Evolutionary conservation across 1,140 invertebrate genomes (phyloP).

Genomic region (honey bee (Apis mellifera)): DNA sequence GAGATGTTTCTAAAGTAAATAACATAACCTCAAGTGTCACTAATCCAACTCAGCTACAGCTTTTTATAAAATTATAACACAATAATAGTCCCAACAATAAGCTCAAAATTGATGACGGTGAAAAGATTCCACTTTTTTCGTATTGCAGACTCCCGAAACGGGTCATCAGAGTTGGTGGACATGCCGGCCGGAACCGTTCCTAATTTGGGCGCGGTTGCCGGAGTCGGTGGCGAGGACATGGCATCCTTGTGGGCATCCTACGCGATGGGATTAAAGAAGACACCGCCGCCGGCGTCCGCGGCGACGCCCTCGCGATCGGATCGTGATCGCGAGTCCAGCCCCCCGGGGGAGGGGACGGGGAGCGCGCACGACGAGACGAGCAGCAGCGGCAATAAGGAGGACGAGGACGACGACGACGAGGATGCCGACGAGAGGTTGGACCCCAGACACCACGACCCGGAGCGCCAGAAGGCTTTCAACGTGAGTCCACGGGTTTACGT

Average conservation of each 20-base stretch:
- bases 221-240: conserved; percentile 84
- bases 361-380: conserved; percentile 94
- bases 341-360: conserved; percentile 83
- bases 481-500: conserved; percentile 84
- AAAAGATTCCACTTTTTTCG: not conserved
- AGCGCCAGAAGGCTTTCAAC: conserved; percentile 98
- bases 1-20: too few relatives aligned
- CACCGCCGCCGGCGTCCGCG: conserved; percentile 83
- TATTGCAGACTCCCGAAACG: conserved; percentile 77
- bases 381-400: conserved; percentile 94
- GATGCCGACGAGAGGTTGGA: conserved; percentile 95
- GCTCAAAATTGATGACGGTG: not conserved
- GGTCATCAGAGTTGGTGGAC: conserved; percentile 75
- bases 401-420: conserved; percentile 96
- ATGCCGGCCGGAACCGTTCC: conserved; percentile 72
- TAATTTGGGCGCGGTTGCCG: conserved; percentile 72
- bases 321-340: conserved; percentile 85
- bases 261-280: conserved; percentile 85
- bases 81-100: too few relatives aligned
- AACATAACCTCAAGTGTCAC: too few relatives aligned
- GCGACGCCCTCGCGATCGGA: conserved; percentile 80
- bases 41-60: too few relatives aligned
- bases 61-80: too few relatives aligned
- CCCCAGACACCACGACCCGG: conserved; percentile 94
- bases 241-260: conserved; percentile 91